Conservation (phyloP, 2,113 vertebrate genomes). For the Antechinus stuartii region DNA sequence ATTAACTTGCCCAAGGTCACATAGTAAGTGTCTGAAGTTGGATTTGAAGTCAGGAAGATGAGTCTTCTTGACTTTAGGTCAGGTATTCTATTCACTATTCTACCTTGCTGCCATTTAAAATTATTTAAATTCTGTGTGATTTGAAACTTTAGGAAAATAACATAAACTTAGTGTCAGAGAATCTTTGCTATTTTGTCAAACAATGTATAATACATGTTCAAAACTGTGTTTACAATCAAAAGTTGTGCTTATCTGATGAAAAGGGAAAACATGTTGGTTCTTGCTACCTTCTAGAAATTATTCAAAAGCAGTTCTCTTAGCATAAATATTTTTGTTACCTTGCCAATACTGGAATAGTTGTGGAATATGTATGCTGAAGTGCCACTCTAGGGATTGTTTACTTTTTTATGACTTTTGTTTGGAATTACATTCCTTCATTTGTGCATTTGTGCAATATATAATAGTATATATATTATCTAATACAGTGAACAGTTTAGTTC, state of each 20-base stretch:
- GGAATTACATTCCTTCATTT: neutral
- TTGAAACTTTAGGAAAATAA: neutral
- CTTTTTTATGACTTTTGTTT: slow-evolving; percentile 14
- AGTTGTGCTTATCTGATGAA: slow-evolving; percentile 7
- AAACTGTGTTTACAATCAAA: slow-evolving; percentile 12
- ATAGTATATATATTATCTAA: neutral
- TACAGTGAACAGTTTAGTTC: neutral
- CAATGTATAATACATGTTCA: neutral
- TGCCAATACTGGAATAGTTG: neutral
- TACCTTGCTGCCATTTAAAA: neutral
- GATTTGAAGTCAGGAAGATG: neutral
- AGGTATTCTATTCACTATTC: neutral
- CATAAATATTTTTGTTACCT: slow-evolving; percentile 27
- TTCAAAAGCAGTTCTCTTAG: neutral
- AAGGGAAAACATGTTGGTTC: slow-evolving; percentile 24
- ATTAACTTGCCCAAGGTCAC: neutral
- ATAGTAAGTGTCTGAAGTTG: neutral
- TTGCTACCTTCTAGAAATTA: slow-evolving; percentile 1
- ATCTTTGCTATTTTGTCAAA: slow-evolving; percentile 26
- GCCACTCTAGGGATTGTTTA: slow-evolving; percentile 4
- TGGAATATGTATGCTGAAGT: neutral
- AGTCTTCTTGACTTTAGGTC: neutral
- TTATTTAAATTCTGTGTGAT: neutral
- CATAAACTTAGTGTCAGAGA: neutral
- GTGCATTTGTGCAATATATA: neutral